Conservation (phyloP, 2,888 invertebrate genomes). For the Colostygia pectinataria region DNA sequence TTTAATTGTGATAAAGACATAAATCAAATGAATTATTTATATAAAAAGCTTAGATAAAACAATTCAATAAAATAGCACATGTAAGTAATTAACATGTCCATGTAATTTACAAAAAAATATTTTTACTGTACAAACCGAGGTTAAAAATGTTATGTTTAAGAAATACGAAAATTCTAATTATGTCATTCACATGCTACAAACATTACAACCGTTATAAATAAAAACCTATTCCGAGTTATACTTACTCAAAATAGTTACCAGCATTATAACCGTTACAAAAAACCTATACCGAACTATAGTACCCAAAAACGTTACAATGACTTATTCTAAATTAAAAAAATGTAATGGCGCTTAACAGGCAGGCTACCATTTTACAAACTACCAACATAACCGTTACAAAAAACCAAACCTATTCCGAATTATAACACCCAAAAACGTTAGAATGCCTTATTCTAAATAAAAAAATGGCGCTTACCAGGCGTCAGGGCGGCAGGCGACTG, state of each 20-base stretch:
- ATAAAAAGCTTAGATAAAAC: too few species aligned
- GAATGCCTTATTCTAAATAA: conserved; percentile 15
- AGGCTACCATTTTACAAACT: too few species aligned
- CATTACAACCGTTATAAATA: too few species aligned
- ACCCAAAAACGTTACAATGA: conserved; percentile 3
- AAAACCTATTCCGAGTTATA: too few species aligned
- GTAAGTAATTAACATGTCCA: too few species aligned
- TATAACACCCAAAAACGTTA: neutral
- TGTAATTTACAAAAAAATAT: neutral
- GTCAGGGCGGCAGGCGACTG: conserved; percentile 56
- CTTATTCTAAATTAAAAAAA: conserved; percentile 20
- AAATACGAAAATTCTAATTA: too few species aligned
- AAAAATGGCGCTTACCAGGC: conserved; percentile 26
- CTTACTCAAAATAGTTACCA: neutral
- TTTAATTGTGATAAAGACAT: conserved; percentile 11
- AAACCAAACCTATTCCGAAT: neutral
- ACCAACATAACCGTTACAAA: neutral
- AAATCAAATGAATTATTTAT: too few species aligned
- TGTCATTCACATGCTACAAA: too few species aligned
- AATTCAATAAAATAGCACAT: neutral
- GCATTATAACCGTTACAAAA: neutral
- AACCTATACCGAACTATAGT: neutral
- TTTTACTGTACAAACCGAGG: too few species aligned
- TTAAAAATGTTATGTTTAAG: too few species aligned
- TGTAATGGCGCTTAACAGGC: conserved; percentile 26